Percentiles rank a stretch among this genome's conserved stretches.
These are phyloP conservation scores for Cynopterus brachyotis DNA, from an alignment of 2,113 vertebrate genomes.

Conservation along the genomic window DNA sequence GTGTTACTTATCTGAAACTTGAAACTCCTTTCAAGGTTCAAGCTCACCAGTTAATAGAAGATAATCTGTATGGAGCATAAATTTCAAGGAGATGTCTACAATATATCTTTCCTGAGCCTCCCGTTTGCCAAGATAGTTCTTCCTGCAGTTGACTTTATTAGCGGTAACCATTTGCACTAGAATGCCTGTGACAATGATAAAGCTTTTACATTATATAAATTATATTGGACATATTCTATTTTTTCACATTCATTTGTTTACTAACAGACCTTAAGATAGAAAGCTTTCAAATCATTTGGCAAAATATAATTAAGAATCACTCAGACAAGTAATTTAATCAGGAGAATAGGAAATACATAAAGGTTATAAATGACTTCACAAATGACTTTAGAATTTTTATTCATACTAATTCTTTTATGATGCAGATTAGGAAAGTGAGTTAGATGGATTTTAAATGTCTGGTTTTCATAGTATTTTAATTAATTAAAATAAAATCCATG, in stretches of 20 bases:
- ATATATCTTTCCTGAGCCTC: constrained; percentile 63
- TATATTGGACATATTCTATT: constrained; percentile 76
- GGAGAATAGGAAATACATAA: constrained; percentile 86
- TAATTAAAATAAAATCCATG: constrained; percentile 73
- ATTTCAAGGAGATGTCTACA: constrained; percentile 75
- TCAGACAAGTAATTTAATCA: constrained; percentile 94
- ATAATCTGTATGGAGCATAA: constrained; percentile 79
- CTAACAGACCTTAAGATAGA: constrained; percentile 86
- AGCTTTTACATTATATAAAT: constrained; percentile 74
- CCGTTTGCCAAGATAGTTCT: constrained; percentile 50
- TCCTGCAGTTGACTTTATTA: constrained; percentile 73
- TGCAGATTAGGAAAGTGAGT: constrained; percentile 74
- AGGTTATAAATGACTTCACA: constrained; percentile 84
- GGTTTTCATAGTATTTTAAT: constrained; percentile 76
- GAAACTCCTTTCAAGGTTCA: constrained; percentile 81
- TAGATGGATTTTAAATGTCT: constrained; percentile 75
- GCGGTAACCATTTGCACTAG: constrained; percentile 40
- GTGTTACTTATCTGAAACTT: constrained; percentile 77
- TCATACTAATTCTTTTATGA: constrained; percentile 79
- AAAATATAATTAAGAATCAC: constrained; percentile 92
- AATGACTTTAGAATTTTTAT: constrained; percentile 80
- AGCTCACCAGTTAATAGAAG: constrained; percentile 76
- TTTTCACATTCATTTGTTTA: constrained; percentile 85
- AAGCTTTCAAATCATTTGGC: constrained; percentile 86
- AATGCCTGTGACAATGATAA: constrained; percentile 70